Conservation (phyloP, 1,140 invertebrate species). For the Lanistes nyassanus region DNA sequence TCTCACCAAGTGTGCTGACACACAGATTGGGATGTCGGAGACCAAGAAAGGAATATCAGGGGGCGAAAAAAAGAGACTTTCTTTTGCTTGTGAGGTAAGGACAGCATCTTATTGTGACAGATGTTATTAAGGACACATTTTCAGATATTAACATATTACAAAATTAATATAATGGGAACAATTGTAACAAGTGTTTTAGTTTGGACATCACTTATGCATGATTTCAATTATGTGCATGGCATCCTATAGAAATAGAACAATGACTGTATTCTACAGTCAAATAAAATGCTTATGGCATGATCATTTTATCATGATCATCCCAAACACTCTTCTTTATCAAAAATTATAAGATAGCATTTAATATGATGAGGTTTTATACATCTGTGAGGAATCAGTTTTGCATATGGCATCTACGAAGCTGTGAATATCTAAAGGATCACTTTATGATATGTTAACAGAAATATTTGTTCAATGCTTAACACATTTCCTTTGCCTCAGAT, state of each 20-base stretch:
- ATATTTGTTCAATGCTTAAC: neutral
- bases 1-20: slow-evolving; percentile 82
- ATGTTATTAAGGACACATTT: too few relatives aligned
- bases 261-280: too few relatives aligned
- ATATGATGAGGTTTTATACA: too few relatives aligned
- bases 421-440: neutral
- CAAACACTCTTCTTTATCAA: neutral
- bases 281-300: too few relatives aligned
- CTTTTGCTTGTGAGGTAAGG: slow-evolving; percentile 75
- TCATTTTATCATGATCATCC: too few relatives aligned
- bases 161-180: neutral
- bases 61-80: slow-evolving; percentile 94
- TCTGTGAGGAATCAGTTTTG: too few relatives aligned
- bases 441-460: neutral
- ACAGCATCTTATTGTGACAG: neutral
- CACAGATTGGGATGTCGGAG: slow-evolving; percentile 77
- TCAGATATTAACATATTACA: too few relatives aligned
- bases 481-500: slow-evolving; percentile 70
- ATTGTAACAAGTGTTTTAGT: neutral
- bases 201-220: neutral
- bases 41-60: slow-evolving; percentile 92
- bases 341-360: neutral
- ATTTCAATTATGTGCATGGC: neutral
- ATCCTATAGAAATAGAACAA: too few relatives aligned
- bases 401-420: neutral